A percentile compares a stretch with the other conserved stretches of the same genome.
Evolutionary conservation across 2,113 vertebrate species (phyloP).

Genomic region (Rhadina sibilatrix): DNA sequence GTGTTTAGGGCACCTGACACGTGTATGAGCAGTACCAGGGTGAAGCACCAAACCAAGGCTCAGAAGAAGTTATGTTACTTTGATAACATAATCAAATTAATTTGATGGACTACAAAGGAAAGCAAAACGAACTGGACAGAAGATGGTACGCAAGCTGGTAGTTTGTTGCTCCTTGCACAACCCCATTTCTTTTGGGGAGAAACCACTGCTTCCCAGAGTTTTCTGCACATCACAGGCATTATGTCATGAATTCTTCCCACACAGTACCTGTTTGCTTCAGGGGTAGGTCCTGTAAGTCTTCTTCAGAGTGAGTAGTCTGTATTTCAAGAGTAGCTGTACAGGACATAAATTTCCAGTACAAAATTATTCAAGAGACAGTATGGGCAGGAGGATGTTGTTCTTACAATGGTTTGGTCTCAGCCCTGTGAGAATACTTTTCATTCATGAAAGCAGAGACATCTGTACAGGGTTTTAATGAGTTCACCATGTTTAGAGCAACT

Average conservation of each 20-base stretch:
- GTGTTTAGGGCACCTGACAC: not conserved
- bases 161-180: not conserved
- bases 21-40: not conserved
- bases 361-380: not conserved
- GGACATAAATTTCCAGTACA: not conserved
- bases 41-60: not conserved
- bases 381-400: not conserved
- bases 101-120: not conserved
- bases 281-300: not conserved
- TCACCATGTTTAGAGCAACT: not conserved
- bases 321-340: not conserved
- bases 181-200: not conserved
- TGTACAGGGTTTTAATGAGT: not conserved
- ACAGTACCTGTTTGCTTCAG: fast-evolving
- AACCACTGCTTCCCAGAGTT: not conserved
- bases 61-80: fast-evolving
- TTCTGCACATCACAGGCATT: not conserved
- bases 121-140: not conserved
- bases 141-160: not conserved
- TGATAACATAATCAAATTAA: not conserved
- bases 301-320: not conserved
- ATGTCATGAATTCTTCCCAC: not conserved
- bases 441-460: not conserved
- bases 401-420: not conserved
- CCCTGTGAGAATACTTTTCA: not conserved